A percentile compares a stretch with the other conserved stretches of the same genome.
phyloP scores from a whole-genome alignment of 2,888 invertebrate species.

The Teleiodes luculella region DNA sequence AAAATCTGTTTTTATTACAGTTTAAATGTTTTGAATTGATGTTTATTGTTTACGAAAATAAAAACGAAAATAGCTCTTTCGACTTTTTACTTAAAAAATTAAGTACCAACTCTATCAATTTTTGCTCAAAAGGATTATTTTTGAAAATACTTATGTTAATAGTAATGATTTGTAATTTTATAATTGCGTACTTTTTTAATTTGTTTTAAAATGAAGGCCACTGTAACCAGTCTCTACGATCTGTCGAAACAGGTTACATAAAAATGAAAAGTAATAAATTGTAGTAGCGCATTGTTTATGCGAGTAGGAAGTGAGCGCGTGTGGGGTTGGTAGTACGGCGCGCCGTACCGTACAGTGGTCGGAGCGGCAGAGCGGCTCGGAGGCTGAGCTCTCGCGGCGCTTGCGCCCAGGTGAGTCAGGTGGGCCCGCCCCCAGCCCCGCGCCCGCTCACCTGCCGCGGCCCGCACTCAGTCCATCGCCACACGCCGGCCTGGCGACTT shows the following conservation, averaged over 20 bases:
- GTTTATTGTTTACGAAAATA: too few relatives aligned
- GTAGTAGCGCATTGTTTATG: slow-evolving; percentile 24
- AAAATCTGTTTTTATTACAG: too few relatives aligned
- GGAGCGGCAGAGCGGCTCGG: slow-evolving; percentile 24
- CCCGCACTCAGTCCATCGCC: slow-evolving; percentile 48
- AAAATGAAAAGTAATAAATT: slow-evolving; percentile 34
- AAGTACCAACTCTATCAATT: too few relatives aligned
- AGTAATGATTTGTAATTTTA: too few relatives aligned
- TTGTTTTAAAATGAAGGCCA: too few relatives aligned
- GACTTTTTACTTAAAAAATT: too few relatives aligned
- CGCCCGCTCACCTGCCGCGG: slow-evolving; percentile 68
- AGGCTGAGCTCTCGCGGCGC: slow-evolving; percentile 67
- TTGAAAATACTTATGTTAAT: too few relatives aligned
- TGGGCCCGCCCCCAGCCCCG: slow-evolving; percentile 73
- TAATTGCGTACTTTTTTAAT: too few relatives aligned
- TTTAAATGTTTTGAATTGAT: too few relatives aligned
- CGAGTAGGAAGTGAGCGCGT: slow-evolving; percentile 7
- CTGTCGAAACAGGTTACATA: too few relatives aligned
- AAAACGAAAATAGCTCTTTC: too few relatives aligned
- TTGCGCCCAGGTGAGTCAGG: slow-evolving; percentile 77
- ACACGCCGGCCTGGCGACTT: slow-evolving; percentile 64
- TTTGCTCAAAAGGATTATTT: not conserved
- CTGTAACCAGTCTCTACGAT: too few relatives aligned
- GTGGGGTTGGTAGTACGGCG: slow-evolving; percentile 7
- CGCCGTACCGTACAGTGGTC: not conserved